phyloP scores from a whole-genome alignment of 1,140 invertebrate species.

The Drosophila nikananu region DNA sequence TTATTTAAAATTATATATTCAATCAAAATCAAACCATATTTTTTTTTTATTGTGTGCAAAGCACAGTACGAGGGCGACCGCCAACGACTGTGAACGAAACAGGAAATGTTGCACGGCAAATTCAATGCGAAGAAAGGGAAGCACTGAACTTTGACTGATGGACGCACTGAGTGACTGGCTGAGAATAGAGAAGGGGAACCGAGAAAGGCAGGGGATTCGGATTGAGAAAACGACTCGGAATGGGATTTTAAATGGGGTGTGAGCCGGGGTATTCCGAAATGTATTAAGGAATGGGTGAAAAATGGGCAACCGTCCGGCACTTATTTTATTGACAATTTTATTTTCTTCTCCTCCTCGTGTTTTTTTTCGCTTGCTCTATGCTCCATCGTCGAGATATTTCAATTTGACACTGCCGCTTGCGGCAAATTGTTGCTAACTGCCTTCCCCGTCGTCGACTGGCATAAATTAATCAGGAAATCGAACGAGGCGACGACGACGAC shows the following conservation, averaged over 20 bases:
- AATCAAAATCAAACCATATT: neutral
- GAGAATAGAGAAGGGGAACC: neutral
- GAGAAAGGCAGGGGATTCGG: neutral
- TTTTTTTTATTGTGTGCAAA: neutral
- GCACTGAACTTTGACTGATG: slow-evolving; percentile 64
- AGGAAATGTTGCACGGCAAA: slow-evolving; percentile 74
- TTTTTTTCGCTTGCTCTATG: slow-evolving; percentile 13
- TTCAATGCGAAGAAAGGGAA: slow-evolving; percentile 38
- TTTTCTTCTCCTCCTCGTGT: slow-evolving; percentile 27
- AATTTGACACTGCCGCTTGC: slow-evolving; percentile 75
- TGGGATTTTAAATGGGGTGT: slow-evolving; percentile 3
- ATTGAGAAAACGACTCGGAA: slow-evolving; percentile 17
- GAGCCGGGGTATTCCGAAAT: neutral
- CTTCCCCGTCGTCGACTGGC: slow-evolving; percentile 40
- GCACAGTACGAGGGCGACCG: slow-evolving; percentile 16
- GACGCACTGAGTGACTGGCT: slow-evolving; percentile 30
- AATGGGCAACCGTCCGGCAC: slow-evolving; percentile 44
- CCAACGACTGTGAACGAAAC: slow-evolving; percentile 51
- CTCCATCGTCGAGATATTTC: slow-evolving; percentile 50
- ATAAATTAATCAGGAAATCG: slow-evolving; percentile 84
- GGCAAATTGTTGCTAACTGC: slow-evolving; percentile 82
- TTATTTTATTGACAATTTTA: slow-evolving; percentile 83
- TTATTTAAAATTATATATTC: neutral
- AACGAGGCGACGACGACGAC: slow-evolving; percentile 45
- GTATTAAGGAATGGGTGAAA: slow-evolving; percentile 18